Evolutionary conservation across 2,888 invertebrate genomes (phyloP), one percentile per base, ranked within the genome.

Genomic region (Tetramorium bicarinatum): DNA sequence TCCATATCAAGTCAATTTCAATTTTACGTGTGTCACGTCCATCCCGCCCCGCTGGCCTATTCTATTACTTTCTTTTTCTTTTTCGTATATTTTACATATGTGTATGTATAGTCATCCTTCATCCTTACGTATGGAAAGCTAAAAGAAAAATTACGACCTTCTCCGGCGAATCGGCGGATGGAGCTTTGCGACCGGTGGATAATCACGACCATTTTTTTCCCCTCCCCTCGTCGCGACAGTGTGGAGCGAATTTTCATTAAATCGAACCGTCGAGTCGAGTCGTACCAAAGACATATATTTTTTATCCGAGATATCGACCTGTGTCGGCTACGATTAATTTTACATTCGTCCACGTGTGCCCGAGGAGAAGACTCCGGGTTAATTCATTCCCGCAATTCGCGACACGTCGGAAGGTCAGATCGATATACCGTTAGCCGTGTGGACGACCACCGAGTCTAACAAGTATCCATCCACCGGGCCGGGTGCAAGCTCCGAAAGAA

Each of bases 11-110:
- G 44, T 84, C 85, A 75, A 62, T 82, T 82, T 85, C 76, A 82
- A 74, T 85, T 81, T 66, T 44, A 66, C 66, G 47, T 47, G 80
- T 81, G 83, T 87, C 85, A 85, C 49, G 74, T 81, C 81, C 74
- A 87, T 83, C 77, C 85, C 47, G 29, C 62, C 77, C 47, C 21
- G 47, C 76, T 66, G 71, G 44, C 38, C 82, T 62, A 52, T 56
- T 71, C 21, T 80, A 13, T 82, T 29, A 49, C 38, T 83, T 72
- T 75, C 21, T 61, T 67, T 64, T 44, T 49, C 25, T 77, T 34
- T 84, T 54, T 77, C 44, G 52, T 79, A 52, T 81, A 47, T 74
- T 44, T 84, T 49, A 54, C 72, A 34, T 41, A 69, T 83, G 52
- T 77, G n/a, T 74, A 34, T 80, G 62, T 83, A 56, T 67, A 34